Conservation (phyloP, 2,113 vertebrate genomes). For the Myiagra hebetior region DNA sequence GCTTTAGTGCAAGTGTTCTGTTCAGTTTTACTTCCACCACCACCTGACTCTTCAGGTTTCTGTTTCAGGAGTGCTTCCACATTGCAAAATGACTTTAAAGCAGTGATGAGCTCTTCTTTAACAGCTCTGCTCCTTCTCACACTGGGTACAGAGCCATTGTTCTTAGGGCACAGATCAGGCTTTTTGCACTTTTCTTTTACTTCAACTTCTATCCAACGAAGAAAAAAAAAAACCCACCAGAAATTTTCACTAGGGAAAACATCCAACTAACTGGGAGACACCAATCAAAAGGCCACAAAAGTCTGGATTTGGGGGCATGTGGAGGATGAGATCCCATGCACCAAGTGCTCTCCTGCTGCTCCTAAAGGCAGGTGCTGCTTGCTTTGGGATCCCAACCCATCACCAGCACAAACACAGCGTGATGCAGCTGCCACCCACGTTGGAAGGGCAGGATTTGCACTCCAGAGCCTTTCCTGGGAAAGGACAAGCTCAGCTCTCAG, state of each 20-base stretch:
- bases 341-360: neutral
- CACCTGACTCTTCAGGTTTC: neutral
- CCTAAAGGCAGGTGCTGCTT: neutral
- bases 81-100: neutral
- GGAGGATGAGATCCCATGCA: neutral
- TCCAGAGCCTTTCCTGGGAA: neutral
- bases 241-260: neutral
- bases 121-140: neutral
- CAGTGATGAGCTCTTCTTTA: neutral
- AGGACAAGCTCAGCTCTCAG: neutral
- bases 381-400: neutral
- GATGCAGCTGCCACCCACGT: neutral
- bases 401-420: neutral
- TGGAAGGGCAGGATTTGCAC: neutral
- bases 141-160: neutral
- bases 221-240: neutral
- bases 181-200: neutral
- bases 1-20: neutral
- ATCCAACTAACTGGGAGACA: neutral
- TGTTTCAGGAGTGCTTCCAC: neutral
- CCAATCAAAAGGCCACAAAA: neutral
- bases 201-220: neutral
- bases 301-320: neutral
- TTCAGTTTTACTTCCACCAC: neutral
- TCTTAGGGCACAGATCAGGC: neutral